phyloP scores from a whole-genome alignment of 2,888 invertebrate genomes.

The Hololepta plana region DNA sequence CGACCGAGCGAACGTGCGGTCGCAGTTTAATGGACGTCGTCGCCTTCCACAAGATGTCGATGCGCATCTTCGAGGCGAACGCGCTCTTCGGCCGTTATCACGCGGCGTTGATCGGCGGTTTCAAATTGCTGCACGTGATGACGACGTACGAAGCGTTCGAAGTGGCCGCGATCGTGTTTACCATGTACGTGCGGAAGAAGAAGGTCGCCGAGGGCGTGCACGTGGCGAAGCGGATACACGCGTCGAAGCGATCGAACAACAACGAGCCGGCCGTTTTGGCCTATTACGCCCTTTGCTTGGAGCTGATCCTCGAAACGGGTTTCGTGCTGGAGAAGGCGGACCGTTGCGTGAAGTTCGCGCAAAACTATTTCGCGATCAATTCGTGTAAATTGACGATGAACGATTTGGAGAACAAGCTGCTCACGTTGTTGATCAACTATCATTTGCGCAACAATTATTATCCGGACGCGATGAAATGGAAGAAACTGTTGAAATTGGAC shows the following conservation, averaged over 20 bases:
- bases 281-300: conserved; percentile 39
- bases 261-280: conserved; percentile 23
- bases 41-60: too few relatives aligned
- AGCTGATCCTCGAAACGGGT: conserved; percentile 37
- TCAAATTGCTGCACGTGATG: too few relatives aligned
- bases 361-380: conserved; percentile 14
- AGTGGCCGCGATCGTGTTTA: conserved; percentile 29
- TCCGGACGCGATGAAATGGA: conserved; percentile 11
- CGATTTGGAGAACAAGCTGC: conserved; percentile 11
- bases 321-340: conserved; percentile 32
- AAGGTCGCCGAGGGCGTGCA: conserved; percentile 27
- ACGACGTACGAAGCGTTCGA: conserved; percentile 28
- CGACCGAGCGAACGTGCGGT: too few relatives aligned
- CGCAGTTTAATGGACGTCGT: too few relatives aligned
- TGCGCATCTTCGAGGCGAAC: too few relatives aligned
- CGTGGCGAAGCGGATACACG: too few relatives aligned
- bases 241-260: too few relatives aligned
- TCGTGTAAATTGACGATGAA: conserved; percentile 5
- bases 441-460: conserved; percentile 10
- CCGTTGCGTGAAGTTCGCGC: conserved; percentile 28
- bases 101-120: too few relatives aligned
- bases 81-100: too few relatives aligned
- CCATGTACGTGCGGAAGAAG: conserved; percentile 23
- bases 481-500: conserved; percentile 9
- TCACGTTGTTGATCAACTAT: conserved; percentile 11